phyloP scores from a whole-genome alignment of 2,797 vertebrate species.

The Coregonus sp. region DNA sequence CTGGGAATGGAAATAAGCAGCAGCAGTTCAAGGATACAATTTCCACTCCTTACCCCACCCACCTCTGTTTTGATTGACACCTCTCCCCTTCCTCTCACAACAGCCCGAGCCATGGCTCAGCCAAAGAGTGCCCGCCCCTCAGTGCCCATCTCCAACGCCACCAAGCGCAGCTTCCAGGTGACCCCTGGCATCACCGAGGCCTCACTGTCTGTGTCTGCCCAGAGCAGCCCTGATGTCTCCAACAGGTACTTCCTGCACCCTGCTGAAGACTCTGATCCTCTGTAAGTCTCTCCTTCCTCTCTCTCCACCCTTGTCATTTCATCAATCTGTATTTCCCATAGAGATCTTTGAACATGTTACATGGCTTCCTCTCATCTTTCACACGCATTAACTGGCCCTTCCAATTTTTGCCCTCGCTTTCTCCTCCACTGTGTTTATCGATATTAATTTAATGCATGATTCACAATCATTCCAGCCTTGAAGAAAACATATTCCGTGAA shows the following conservation, averaged over 20 bases:
- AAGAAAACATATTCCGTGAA: background rate
- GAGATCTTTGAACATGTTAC: background rate
- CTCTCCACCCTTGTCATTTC: constrained; percentile 35
- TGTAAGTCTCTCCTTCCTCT: constrained; percentile 76
- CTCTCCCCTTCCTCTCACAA: constrained; percentile 49
- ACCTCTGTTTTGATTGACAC: background rate
- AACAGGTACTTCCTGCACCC: constrained; percentile 86
- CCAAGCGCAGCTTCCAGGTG: constrained; percentile 92
- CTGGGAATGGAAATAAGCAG: background rate
- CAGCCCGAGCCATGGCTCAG: constrained; percentile 86
- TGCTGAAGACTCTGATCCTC: constrained; percentile 82
- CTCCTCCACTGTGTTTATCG: background rate
- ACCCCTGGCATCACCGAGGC: constrained; percentile 77
- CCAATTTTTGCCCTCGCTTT: constrained; percentile 23
- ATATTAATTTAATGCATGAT: background rate
- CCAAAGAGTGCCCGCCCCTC: constrained; percentile 86
- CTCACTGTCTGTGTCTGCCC: constrained; percentile 54
- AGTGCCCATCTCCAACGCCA: constrained; percentile 95
- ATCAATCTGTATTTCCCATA: constrained; percentile 28
- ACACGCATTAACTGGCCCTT: constrained; percentile 9
- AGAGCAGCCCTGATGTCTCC: constrained; percentile 80
- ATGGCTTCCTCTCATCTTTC: background rate
- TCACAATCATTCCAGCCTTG: background rate
- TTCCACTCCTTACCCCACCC: no score
- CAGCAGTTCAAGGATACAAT: background rate